Base-by-base conservation (phyloP, 1,140 invertebrate species). In the Drosophila saltans region DNA sequence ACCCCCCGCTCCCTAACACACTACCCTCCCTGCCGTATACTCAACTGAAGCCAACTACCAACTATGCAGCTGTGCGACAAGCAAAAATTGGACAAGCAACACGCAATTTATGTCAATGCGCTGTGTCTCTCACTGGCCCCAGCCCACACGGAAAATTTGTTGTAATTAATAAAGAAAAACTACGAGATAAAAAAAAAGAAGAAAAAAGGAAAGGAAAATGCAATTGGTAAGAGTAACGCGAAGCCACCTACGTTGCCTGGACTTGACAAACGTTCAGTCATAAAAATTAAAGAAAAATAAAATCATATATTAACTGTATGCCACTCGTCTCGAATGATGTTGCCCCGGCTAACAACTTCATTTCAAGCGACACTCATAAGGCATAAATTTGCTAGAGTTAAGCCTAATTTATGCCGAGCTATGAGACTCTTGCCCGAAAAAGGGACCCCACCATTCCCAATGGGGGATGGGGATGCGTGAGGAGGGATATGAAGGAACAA, bases 341-440 rank as follows among this genome's bases (percentile, higher is more conserved):
- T 91, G 83, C 68, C 79, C 73, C 66, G 75, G 80, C 85, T 91
- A 91, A 91, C 90, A 91, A 91, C 90, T 91, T 91, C 90, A 91
- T 91, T 89, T 88, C 85, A 75, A 76, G 77, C 69, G 81, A 88
- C 84, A 88, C 84, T 89, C 90, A 84, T 91, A 91, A 85, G 82
- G 83, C 90, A 91, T 91, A 91, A 91, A 91, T 91, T 91, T 90
- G 85, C 90, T 88, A 89, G 84, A 91, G 76, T 88, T 90, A 91
- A 91, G 90, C 84, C 83, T 90, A 91, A 91, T 91, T 91, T 91
- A 91, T 91, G 90, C 86, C 76, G 75, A 80, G 73, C 76, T 52
- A 64, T 36, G 33, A 5, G 28, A 6, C 33, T 36, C 69, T 65
- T 65, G 69, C 64, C 74, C 10, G 24, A 28, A 63, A 70, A 85